phyloP scores from a whole-genome alignment of 2,797 vertebrate species.

The Hylomyscus alleni region DNA sequence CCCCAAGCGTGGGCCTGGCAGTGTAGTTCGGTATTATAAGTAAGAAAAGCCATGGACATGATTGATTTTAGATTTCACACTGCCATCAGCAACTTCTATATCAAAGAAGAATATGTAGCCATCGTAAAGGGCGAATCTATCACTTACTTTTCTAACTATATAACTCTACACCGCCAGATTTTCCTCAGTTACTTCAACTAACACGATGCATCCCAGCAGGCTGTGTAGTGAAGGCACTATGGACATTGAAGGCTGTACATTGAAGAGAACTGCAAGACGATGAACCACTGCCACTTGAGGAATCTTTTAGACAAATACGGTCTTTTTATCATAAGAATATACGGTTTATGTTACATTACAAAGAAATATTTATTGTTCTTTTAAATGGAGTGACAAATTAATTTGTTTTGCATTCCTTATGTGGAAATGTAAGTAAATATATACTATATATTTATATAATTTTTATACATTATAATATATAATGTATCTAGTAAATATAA shows the following conservation, averaged over 20 bases:
- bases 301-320: not conserved
- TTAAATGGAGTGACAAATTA: not conserved
- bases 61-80: not conserved
- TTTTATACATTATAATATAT: no score
- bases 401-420: conserved; percentile 16
- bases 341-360: not conserved
- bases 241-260: not conserved
- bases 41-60: not conserved
- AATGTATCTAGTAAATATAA: not conserved
- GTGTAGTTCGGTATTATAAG: not conserved
- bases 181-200: not conserved
- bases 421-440: not conserved
- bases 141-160: not conserved
- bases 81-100: not conserved
- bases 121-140: not conserved
- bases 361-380: not conserved
- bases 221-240: not conserved
- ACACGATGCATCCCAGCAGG: not conserved
- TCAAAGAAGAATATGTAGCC: not conserved
- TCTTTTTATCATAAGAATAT: conserved; percentile 1
- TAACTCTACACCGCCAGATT: not conserved
- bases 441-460: no score
- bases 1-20: not conserved
- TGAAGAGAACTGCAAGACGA: not conserved
- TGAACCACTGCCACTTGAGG: not conserved